A percentile compares a stretch with the other conserved stretches of the same genome.
phyloP scores from a whole-genome alignment of 2,113 vertebrate genomes.

The Gobiocypris rarus region DNA sequence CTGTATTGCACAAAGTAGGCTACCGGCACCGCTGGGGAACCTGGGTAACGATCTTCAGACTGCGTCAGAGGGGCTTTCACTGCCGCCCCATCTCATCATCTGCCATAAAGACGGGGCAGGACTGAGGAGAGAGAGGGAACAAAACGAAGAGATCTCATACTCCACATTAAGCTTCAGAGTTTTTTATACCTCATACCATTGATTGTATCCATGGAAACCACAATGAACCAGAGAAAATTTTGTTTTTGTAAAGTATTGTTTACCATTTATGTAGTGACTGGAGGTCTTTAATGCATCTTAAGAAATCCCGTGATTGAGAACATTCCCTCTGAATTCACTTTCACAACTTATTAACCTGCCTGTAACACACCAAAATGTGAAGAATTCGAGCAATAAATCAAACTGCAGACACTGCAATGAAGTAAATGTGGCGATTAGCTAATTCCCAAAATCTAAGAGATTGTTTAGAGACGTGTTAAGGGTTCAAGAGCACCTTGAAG shows the following conservation, averaged over 20 bases:
- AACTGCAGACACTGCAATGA: background rate
- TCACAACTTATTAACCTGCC: background rate
- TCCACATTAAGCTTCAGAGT: background rate
- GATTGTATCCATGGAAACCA: conserved; percentile 48
- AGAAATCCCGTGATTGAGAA: background rate
- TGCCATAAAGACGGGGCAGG: conserved; percentile 50
- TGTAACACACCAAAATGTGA: background rate
- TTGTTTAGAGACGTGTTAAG: background rate
- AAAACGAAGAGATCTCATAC: conserved; percentile 12
- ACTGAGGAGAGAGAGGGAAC: background rate
- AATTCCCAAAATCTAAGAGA: background rate
- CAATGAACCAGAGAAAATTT: conserved; percentile 36
- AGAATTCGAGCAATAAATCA: background rate
- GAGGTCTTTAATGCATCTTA: background rate
- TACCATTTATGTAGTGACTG: background rate
- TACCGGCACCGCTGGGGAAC: conserved; percentile 50
- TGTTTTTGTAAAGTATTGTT: conserved; percentile 21
- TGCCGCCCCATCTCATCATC: conserved; percentile 46
- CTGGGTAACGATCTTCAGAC: conserved; percentile 48
- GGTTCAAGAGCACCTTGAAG: conserved; percentile 24
- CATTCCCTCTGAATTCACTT: background rate
- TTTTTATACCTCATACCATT: conserved; percentile 32
- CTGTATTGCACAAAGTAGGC: conserved; percentile 62
- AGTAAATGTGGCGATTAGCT: background rate
- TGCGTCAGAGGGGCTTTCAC: conserved; percentile 56